phyloP scores from a whole-genome alignment of 1,140 invertebrate species.

The Leptinotarsa lineolata region DNA sequence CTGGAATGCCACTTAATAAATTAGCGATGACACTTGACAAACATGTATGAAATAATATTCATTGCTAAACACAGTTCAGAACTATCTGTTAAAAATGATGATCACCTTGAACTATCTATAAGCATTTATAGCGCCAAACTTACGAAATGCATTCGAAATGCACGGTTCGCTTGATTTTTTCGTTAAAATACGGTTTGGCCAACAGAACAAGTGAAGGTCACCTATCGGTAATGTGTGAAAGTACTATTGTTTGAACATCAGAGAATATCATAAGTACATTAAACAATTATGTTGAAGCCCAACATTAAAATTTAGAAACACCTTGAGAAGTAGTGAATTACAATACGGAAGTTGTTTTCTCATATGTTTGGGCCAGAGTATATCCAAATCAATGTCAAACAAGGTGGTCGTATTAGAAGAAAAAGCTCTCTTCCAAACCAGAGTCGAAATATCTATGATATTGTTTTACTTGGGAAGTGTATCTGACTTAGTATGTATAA shows the following conservation, averaged over 20 bases:
- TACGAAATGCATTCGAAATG: neutral
- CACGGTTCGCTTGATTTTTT: neutral
- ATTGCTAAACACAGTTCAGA: neutral
- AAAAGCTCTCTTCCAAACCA: no score
- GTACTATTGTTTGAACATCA: neutral
- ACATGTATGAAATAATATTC: neutral
- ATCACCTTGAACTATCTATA: neutral
- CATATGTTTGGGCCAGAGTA: no score
- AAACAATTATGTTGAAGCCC: neutral
- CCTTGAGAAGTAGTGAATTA: no score
- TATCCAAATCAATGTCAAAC: no score
- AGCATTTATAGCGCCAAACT: neutral
- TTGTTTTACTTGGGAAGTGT: no score
- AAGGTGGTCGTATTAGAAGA: no score
- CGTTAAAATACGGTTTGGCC: neutral
- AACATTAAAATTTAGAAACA: neutral
- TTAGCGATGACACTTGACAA: slow-evolving; percentile 1
- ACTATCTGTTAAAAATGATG: neutral
- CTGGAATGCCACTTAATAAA: neutral
- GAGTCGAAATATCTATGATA: no score
- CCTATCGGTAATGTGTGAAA: neutral
- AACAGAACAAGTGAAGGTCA: neutral
- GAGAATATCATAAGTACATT: neutral
- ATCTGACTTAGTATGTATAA: no score
- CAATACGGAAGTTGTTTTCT: no score